These are phyloP conservation scores for Myiopsitta monachus DNA, from an alignment of 2,113 vertebrate genomes.

Conservation along the genomic window DNA sequence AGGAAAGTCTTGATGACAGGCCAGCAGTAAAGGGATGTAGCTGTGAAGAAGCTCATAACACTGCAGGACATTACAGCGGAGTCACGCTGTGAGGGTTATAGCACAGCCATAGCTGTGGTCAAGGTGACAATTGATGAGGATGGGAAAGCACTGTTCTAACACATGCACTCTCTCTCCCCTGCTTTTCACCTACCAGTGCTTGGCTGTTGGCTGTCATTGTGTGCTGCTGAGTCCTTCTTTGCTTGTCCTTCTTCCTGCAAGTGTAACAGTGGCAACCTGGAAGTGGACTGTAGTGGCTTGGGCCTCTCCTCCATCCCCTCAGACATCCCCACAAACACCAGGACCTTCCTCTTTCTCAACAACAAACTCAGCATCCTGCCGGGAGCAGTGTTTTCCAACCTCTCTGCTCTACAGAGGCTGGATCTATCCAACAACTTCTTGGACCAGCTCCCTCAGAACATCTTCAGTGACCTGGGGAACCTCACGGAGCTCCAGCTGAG, in stretches of 20 bases:
- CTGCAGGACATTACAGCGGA: neutral
- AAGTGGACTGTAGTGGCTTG: conserved; percentile 89
- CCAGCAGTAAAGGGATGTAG: neutral
- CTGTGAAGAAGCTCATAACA: neutral
- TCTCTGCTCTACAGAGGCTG: conserved; percentile 88
- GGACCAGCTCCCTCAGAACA: conserved; percentile 87
- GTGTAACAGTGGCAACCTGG: conserved; percentile 82
- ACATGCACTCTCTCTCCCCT: neutral
- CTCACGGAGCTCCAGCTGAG: conserved; percentile 89
- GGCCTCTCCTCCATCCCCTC: conserved; percentile 86
- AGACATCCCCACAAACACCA: conserved; percentile 84
- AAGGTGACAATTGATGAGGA: neutral
- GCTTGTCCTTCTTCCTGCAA: conserved; percentile 87
- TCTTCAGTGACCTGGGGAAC: conserved; percentile 89
- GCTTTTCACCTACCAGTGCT: conserved; percentile 73
- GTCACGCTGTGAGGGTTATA: neutral
- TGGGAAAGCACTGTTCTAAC: neutral
- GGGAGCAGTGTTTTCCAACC: conserved; percentile 85
- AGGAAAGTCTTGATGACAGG: neutral
- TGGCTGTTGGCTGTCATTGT: conserved; percentile 80
- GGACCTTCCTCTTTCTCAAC: conserved; percentile 91
- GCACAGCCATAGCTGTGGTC: neutral
- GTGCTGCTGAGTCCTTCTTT: conserved; percentile 71
- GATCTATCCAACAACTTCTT: conserved; percentile 98
- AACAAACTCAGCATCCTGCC: conserved; percentile 89